Evolutionary conservation across 2,888 invertebrate genomes (phyloP), one percentile per base, ranked within the genome.

Genomic region (Agrotis ipsilon): DNA sequence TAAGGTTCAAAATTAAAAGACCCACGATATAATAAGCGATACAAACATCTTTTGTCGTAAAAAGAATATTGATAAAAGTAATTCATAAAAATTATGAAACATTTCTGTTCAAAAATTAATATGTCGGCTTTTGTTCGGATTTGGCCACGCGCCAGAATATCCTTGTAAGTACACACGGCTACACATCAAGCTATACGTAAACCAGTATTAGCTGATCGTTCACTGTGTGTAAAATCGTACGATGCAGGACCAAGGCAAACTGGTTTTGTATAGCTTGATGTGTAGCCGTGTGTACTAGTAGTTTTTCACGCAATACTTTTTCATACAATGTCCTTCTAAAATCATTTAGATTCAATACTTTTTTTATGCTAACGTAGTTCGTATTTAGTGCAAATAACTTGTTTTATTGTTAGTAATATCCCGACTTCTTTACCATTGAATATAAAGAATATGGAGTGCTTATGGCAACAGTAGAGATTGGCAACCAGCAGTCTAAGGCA

Each of bases 301-400:
- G 18, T 57, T 46, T 54, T 58, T 51, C 19, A 2, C 11, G 11
- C 11, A 18, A 51, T 52, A 59, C 54, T 70, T 70, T 66, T 78
- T 57, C 71, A 71, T 60, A 67, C 39, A 81, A 64, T 60, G n/a
- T 49, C 51, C 16, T 52, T 61, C 52, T 43, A 27, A 67, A 64
- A 19, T 69, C 69, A 52, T 55, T 52, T 68, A 68, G 43, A 62
- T 70, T 51, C 68, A 62, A 39, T 70, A 73, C 68, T 63, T 73
- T 81, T 73, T 82, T 13, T 64, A 73, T 64, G 60, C 66, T 73
- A 68, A 52, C 63, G 55, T 66, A 82, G 79, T 64, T 73, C 52
- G 52, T 63, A 68, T 60, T 24, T 79, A 79, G 78, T 48, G 78
- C 78, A 51, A 64, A 27, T 52, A 24, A 46, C 39, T 74, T 80